These are phyloP conservation scores for Drosophila tani DNA, from an alignment of 1,140 invertebrate species.

Conservation along the genomic window DNA sequence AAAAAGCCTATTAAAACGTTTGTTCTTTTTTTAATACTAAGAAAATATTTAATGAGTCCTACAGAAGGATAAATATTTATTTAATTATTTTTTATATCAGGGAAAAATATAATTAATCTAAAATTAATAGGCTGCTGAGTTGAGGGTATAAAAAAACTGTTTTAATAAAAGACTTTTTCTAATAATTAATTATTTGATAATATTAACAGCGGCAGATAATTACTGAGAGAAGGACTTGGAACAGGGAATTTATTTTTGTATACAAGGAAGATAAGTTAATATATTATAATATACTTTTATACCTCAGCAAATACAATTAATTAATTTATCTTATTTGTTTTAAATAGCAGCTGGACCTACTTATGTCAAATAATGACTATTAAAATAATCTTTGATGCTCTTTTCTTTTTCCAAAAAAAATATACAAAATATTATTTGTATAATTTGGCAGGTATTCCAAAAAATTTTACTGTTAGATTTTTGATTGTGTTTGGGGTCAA, in stretches of 20 bases:
- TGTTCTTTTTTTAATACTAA: not conserved
- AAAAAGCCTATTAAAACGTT: not conserved
- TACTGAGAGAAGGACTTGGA: no score
- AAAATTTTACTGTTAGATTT: not conserved
- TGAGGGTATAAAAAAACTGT: not conserved
- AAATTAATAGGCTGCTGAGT: not conserved
- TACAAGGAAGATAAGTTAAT: no score
- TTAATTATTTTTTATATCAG: not conserved
- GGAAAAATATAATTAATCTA: not conserved
- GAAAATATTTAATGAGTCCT: not conserved
- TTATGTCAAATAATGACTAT: not conserved
- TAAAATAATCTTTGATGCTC: not conserved
- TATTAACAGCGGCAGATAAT: no score
- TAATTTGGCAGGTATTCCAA: not conserved
- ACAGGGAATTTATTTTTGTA: no score
- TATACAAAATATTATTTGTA: not conserved
- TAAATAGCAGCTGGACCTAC: not conserved
- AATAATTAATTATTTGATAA: no score
- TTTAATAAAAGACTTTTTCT: not conserved
- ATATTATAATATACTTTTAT: no score
- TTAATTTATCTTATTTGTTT: no score
- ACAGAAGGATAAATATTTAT: not conserved
- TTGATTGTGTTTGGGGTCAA: slow-evolving; percentile 15
- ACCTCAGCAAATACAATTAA: no score
- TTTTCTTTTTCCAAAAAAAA: not conserved